Base-by-base conservation (phyloP, 2,113 vertebrate genomes). In the Gymnocephalus cernua region DNA sequence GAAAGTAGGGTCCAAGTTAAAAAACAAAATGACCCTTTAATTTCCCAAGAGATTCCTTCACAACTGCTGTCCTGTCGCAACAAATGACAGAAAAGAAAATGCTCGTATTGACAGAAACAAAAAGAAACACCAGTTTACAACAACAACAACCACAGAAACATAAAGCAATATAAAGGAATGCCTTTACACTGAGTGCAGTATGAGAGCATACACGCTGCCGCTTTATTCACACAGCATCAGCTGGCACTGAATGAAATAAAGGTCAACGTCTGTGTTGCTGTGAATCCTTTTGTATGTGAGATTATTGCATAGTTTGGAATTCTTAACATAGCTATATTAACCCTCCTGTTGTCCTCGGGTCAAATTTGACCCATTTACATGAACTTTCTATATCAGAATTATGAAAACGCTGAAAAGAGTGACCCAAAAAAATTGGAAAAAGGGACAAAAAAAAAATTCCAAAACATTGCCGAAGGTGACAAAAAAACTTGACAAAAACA, bases 301-400 rank as follows among this genome's bases (percentile, higher is more conserved):
- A 93, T 94, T 95, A 95, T 96, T 96, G 95, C 95, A 96, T 96
- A 96, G 95, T 95, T 95, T 94, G 89, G 93, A 95, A 92, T 92
- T 94, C 85, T 94, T 93, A 92, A 93, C 86, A 92, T 91, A 93
- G 88, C 91, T 93, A 80, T 93, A 82, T 89, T 92, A n/a, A n/a
- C n/a, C n/a, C n/a, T n/a, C n/a, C n/a, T n/a, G n/a, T n/a, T n/a
- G n/a, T n/a, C n/a, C n/a, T n/a, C n/a, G n/a, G n/a, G n/a, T n/a
- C n/a, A n/a, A n/a, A n/a, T n/a, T n/a, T n/a, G n/a, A n/a, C n/a
- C n/a, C n/a, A n/a, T n/a, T n/a, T n/a, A n/a, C n/a, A n/a, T n/a
- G n/a, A n/a, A n/a, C n/a, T n/a, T n/a, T n/a, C n/a, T n/a, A n/a
- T n/a, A n/a, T n/a, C n/a, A n/a, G n/a, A n/a, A n/a, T n/a, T n/a